phyloP scores from a whole-genome alignment of 2,797 vertebrate genomes.

The Microctenopoma steveboyesi region DNA sequence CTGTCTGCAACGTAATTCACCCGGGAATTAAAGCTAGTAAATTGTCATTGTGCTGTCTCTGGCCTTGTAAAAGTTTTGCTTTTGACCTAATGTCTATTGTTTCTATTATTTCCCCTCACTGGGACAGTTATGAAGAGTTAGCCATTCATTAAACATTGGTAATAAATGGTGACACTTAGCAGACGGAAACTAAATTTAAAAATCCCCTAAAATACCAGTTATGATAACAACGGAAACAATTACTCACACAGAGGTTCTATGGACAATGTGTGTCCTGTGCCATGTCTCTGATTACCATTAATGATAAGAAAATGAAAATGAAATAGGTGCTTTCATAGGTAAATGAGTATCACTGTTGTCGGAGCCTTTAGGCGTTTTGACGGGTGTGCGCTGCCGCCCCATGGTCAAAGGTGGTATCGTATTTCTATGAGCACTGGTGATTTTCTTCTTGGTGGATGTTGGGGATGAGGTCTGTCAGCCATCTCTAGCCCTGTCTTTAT shows the following conservation, averaged over 20 bases:
- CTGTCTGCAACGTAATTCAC: constrained; percentile 54
- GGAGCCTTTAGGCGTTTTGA: background rate
- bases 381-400: constrained; percentile 42
- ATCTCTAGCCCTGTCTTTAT: background rate
- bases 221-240: constrained; percentile 6
- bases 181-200: constrained; percentile 36
- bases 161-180: constrained; percentile 28
- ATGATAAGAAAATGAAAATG: constrained; percentile 6
- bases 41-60: constrained; percentile 2
- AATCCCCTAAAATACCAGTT: constrained; percentile 46
- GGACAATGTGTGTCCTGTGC: background rate
- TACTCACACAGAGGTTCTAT: background rate
- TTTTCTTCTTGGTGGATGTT: no score
- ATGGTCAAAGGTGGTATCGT: constrained; percentile 29
- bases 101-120: background rate
- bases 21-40: constrained; percentile 35
- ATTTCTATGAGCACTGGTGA: no score
- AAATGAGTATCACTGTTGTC: constrained; percentile 4
- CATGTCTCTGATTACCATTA: constrained; percentile 12
- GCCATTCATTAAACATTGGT: constrained; percentile 36
- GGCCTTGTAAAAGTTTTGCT: constrained; percentile 7
- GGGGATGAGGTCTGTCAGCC: background rate
- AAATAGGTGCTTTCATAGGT: constrained; percentile 11
- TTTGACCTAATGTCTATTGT: constrained; percentile 21
- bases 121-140: constrained; percentile 18